Evolutionary conservation across 1,140 invertebrate genomes (phyloP).

Genomic region (Brachionus manjavacas): DNA sequence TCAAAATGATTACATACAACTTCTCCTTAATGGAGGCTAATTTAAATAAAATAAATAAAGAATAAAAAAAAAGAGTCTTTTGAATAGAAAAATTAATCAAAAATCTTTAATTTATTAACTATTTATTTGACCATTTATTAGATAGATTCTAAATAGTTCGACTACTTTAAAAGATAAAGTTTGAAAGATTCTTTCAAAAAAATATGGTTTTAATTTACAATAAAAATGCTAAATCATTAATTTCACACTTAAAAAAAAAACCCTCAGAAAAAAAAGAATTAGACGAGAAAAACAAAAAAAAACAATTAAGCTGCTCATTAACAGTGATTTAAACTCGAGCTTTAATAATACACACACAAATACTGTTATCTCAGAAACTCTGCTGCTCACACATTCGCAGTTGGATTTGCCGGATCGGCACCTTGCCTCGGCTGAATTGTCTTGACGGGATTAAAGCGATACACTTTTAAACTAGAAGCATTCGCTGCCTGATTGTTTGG

Average conservation of each 20-base stretch:
- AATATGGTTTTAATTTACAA: background rate
- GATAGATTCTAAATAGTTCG: background rate
- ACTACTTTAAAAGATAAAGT: background rate
- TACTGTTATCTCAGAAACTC: background rate
- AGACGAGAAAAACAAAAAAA: background rate
- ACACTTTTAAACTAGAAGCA: background rate
- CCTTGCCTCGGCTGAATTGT: background rate
- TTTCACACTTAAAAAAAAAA: background rate
- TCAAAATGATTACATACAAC: too few species aligned
- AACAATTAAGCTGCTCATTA: background rate
- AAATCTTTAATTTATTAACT: background rate
- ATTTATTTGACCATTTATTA: background rate
- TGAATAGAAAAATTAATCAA: background rate
- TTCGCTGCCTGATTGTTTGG: background rate
- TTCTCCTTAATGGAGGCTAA: too few species aligned
- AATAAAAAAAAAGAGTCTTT: too few species aligned
- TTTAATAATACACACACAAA: background rate
- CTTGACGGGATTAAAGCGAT: background rate
- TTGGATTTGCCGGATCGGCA: background rate
- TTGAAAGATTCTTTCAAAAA: background rate
- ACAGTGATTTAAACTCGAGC: background rate
- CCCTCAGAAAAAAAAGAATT: background rate
- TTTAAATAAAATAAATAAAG: too few species aligned
- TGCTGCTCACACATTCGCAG: background rate
- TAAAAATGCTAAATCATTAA: background rate